phyloP scores from a whole-genome alignment of 2,113 vertebrate genomes.

The Cranoglanis bouderius region DNA sequence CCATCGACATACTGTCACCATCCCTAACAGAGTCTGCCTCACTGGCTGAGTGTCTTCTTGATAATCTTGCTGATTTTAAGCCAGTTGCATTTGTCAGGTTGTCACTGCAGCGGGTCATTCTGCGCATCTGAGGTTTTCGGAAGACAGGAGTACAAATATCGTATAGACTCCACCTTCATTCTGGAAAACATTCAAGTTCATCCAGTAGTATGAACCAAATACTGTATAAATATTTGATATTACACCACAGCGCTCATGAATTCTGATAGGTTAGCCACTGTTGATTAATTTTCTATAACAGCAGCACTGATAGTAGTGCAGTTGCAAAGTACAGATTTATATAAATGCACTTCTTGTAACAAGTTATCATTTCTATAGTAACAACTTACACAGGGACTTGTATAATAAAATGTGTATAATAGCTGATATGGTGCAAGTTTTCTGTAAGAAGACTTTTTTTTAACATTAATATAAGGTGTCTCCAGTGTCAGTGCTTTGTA shows the following conservation, averaged over 20 bases:
- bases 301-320: background rate
- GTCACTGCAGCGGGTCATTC: background rate
- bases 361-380: background rate
- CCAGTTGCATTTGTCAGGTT: conserved; percentile 7
- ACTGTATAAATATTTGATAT: background rate
- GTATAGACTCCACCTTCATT: background rate
- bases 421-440: too few species aligned
- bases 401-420: background rate
- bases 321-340: background rate
- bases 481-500: too few species aligned
- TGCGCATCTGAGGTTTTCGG: background rate
- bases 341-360: background rate
- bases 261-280: background rate
- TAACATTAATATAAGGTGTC: too few species aligned
- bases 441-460: too few species aligned
- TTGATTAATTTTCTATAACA: background rate
- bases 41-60: background rate
- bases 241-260: background rate
- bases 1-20: conserved; percentile 58
- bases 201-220: background rate
- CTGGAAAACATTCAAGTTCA: background rate
- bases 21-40: background rate
- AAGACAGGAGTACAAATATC: background rate
- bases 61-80: conserved; percentile 16
- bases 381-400: background rate